Evolutionary conservation across 1,140 invertebrate species (phyloP).

Genomic region (Caenorhabditis elegans): DNA sequence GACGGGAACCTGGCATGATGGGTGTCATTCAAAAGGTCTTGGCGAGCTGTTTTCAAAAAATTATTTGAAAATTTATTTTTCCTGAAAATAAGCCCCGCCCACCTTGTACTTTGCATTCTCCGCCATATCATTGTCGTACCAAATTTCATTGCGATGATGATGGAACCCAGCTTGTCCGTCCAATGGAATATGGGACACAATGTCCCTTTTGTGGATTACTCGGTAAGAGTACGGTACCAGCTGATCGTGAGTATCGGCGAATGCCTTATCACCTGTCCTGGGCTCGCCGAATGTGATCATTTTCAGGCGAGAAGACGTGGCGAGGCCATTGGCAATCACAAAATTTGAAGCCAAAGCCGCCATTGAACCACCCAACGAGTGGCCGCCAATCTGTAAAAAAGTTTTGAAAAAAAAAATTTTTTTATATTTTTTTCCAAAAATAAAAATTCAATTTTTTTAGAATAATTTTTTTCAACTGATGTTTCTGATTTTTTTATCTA

Average conservation of each 20-base stretch:
- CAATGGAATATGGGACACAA: constrained; percentile 49
- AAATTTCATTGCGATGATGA: constrained; percentile 22
- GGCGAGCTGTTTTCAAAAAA: no score
- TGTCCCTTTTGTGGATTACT: constrained; percentile 43
- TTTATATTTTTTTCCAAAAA: no score
- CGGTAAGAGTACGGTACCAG: constrained; percentile 42
- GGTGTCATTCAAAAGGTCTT: no score
- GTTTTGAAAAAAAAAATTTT: no score
- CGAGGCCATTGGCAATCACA: neutral
- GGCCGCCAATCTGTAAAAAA: constrained; percentile 43
- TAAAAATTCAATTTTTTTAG: no score
- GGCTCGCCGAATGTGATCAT: constrained; percentile 50
- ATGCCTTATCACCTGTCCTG: constrained; percentile 44
- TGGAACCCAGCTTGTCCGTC: neutral
- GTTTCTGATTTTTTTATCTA: no score
- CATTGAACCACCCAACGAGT: constrained; percentile 50
- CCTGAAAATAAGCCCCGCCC: no score
- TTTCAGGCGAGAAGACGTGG: neutral
- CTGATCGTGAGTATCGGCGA: constrained; percentile 26
- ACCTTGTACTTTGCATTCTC: no score
- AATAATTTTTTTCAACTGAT: no score
- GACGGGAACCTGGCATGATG: no score
- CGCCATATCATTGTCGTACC: constrained; percentile 31
- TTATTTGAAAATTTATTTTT: no score
- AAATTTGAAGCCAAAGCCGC: constrained; percentile 23